Conservation (phyloP, 92 coral and sea anemone species). For the Porites divaricata region DNA sequence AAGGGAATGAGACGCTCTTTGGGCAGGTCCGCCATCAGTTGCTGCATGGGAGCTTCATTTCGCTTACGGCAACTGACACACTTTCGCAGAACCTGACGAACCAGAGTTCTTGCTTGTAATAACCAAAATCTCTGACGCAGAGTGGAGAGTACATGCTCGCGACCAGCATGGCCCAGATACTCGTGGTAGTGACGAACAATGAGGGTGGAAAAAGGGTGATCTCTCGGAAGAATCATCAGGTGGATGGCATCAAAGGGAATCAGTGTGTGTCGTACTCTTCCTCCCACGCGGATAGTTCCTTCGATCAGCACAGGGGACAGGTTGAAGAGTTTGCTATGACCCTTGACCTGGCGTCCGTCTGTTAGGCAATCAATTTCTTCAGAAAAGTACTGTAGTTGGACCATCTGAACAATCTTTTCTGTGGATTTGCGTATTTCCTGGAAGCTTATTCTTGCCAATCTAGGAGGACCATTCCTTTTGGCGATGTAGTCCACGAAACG, state of each 20-base stretch:
- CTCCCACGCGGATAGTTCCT: not conserved
- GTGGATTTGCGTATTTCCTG: too few species aligned
- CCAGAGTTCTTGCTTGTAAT: constrained; percentile 36
- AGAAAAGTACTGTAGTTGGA: too few species aligned
- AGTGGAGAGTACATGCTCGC: constrained; percentile 50
- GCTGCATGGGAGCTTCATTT: constrained; percentile 31
- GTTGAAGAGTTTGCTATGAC: constrained; percentile 57
- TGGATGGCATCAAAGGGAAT: constrained; percentile 42
- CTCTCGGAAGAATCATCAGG: constrained; percentile 54
- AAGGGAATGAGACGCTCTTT: constrained; percentile 36
- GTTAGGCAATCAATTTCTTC: too few species aligned
- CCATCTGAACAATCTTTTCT: too few species aligned
- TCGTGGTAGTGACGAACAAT: constrained; percentile 51
- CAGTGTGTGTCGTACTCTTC: constrained; percentile 34
- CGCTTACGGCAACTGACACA: constrained; percentile 40
- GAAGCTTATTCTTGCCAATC: too few species aligned
- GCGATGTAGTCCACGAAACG: too few species aligned
- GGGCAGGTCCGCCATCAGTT: constrained; percentile 23
- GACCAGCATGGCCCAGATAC: constrained; percentile 38
- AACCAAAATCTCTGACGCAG: constrained; percentile 44
- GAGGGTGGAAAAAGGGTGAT: constrained; percentile 44
- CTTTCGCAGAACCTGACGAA: constrained; percentile 35
- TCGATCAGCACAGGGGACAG: constrained; percentile 15
- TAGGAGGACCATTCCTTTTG: too few species aligned
- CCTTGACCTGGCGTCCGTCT: not conserved